Evolutionary conservation across 2,113 vertebrate species (phyloP).

Genomic region (Callipepla californica): DNA sequence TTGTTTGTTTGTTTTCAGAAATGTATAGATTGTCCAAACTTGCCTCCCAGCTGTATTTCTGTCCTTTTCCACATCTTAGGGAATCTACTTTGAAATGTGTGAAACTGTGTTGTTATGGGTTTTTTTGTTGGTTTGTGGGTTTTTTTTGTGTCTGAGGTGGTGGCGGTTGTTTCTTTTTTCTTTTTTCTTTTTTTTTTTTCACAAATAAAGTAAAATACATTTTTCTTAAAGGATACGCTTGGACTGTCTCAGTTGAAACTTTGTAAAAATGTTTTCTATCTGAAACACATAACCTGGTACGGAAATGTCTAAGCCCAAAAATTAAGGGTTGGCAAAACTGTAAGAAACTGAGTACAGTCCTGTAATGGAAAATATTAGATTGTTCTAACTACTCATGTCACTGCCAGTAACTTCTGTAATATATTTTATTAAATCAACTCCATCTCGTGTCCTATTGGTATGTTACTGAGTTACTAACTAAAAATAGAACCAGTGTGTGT

Average conservation of each 20-base stretch:
- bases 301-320: conserved; percentile 27
- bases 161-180: not conserved
- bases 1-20: not conserved
- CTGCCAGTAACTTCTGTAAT: not conserved
- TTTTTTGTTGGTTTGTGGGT: not conserved
- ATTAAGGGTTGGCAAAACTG: conserved; percentile 34
- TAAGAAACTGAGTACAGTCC: conserved; percentile 4
- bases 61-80: not conserved
- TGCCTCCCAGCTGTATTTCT: not conserved
- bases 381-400: conserved; percentile 15
- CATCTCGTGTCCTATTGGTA: not conserved
- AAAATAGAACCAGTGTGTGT: not conserved
- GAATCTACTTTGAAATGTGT: not conserved
- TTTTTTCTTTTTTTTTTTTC: not conserved
- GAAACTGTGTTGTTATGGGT: too few species aligned
- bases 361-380: conserved; percentile 33
- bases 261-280: conserved; percentile 55
- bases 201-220: not conserved
- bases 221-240: conserved; percentile 11
- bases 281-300: conserved; percentile 15
- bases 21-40: not conserved
- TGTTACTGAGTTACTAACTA: not conserved
- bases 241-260: not conserved
- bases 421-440: conserved; percentile 30
- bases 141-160: not conserved